These are phyloP conservation scores for Hypercompe scribonia DNA, from an alignment of 2,888 invertebrate genomes.

Conservation along the genomic window DNA sequence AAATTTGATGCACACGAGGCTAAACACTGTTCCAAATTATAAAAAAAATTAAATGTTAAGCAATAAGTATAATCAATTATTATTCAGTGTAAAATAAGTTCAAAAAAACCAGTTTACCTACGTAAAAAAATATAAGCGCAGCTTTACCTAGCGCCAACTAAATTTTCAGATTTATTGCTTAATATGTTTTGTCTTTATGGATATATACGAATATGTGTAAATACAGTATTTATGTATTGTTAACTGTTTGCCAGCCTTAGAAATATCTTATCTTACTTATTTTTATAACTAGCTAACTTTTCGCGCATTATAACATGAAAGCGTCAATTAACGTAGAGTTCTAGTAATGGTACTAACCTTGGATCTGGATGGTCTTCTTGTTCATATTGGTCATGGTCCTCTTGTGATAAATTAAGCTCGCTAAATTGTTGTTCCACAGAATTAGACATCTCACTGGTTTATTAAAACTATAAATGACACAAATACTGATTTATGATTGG, in stretches of 20 bases:
- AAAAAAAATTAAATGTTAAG: too few relatives aligned
- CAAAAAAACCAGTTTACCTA: too few relatives aligned
- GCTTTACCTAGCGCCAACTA: background rate
- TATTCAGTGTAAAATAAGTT: too few relatives aligned
- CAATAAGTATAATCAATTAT: too few relatives aligned
- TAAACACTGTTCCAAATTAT: too few relatives aligned
- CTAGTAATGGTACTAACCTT: conserved; percentile 77
- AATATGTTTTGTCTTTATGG: too few relatives aligned
- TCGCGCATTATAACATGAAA: conserved; percentile 3
- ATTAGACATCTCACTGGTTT: conserved; percentile 74
- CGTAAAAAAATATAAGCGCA: too few relatives aligned
- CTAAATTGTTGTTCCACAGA: conserved; percentile 89
- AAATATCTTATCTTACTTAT: background rate
- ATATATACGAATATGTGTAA: too few relatives aligned
- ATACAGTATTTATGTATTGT: background rate
- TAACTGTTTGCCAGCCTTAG: background rate
- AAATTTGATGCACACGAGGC: too few relatives aligned
- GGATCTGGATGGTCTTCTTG: conserved; percentile 87
- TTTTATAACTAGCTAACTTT: background rate
- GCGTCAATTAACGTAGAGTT: background rate
- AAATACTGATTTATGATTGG: conserved; percentile 49
- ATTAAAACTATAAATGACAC: conserved; percentile 31
- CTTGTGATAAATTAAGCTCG: conserved; percentile 89
- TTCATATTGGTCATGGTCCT: conserved; percentile 92
- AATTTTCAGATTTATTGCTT: too few relatives aligned